Evolutionary conservation across 1,140 invertebrate species (phyloP).

Genomic region (Solen grandis): DNA sequence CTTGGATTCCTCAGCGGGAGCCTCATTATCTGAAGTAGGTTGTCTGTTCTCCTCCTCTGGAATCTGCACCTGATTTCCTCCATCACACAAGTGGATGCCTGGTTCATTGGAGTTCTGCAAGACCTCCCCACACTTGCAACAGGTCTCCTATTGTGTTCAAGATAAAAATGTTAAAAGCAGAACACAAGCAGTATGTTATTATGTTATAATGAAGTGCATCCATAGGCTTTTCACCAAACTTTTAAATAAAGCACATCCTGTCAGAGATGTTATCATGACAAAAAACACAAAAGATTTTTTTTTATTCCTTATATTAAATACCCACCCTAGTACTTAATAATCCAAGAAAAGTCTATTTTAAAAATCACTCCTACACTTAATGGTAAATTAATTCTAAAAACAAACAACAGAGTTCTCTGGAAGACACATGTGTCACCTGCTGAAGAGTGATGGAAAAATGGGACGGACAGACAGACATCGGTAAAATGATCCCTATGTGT

Average conservation of each 20-base stretch:
- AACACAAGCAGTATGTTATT: background rate
- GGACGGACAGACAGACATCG: no score
- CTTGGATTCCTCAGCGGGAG: background rate
- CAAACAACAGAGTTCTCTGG: background rate
- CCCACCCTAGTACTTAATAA: no score
- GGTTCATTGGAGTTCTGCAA: slow-evolving; percentile 69
- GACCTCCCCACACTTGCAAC: slow-evolving; percentile 70
- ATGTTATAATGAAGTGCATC: background rate
- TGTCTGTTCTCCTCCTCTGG: background rate
- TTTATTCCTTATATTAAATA: no score
- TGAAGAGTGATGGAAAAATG: background rate
- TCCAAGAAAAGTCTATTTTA: background rate
- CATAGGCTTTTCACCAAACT: background rate
- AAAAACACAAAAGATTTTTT: no score
- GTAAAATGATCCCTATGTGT: no score
- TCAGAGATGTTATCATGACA: no score
- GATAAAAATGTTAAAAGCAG: background rate
- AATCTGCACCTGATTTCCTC: slow-evolving; percentile 44
- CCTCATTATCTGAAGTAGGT: background rate
- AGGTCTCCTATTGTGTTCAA: slow-evolving; percentile 44
- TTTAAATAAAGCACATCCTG: background rate
- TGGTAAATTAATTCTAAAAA: background rate
- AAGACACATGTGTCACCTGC: no score
- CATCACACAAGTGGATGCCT: slow-evolving; percentile 71
- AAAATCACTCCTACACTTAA: background rate